A percentile compares a stretch with the other conserved stretches of the same genome.
Evolutionary conservation across 2,888 invertebrate genomes (phyloP).

Genomic region (Odontocolon sp.): DNA sequence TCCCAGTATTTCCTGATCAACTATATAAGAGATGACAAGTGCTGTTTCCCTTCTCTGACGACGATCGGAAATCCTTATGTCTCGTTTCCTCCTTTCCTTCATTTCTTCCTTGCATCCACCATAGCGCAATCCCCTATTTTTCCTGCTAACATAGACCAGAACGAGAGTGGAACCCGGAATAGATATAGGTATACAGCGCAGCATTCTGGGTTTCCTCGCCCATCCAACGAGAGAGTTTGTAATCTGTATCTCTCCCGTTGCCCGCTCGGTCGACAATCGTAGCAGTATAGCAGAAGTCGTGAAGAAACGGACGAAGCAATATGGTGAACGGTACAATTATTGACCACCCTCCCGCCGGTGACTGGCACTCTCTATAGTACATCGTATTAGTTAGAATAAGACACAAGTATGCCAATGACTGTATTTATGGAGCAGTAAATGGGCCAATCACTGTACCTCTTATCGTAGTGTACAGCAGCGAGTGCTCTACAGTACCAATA

Average conservation of each 20-base stretch:
- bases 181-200: not conserved
- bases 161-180: not conserved
- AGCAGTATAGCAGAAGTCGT: constrained; percentile 12
- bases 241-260: constrained; percentile 52
- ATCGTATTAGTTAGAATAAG: too few species aligned
- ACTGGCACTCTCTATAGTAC: too few species aligned
- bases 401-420: too few species aligned
- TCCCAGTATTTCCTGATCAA: constrained; percentile 10
- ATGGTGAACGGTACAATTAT: not conserved
- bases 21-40: not conserved
- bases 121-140: constrained; percentile 6
- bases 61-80: constrained; percentile 23
- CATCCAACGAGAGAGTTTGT: constrained; percentile 46
- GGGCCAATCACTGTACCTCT: not conserved
- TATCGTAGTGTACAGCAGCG: not conserved
- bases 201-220: not conserved
- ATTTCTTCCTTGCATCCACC: not conserved
- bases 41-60: constrained; percentile 1
- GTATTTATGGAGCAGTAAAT: too few species aligned
- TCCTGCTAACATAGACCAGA: not conserved
- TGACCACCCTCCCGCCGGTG: too few species aligned
- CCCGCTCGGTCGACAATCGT: constrained; percentile 16
- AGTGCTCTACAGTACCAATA: constrained; percentile 33
- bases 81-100: constrained; percentile 8
- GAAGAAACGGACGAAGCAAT: not conserved